Conservation (phyloP, 2,113 vertebrate species). For the Chloropsis hardwickii region DNA sequence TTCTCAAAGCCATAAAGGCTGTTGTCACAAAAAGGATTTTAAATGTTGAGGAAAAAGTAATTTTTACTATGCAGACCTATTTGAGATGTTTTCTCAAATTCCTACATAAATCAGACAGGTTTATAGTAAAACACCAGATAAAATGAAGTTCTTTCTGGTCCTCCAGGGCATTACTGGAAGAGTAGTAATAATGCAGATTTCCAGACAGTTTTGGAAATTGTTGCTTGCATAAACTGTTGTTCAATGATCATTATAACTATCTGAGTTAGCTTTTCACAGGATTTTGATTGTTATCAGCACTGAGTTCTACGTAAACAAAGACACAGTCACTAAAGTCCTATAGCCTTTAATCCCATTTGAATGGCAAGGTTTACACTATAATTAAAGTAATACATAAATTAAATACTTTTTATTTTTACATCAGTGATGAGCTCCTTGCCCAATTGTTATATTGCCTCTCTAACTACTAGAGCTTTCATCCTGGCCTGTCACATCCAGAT, state of each 20-base stretch:
- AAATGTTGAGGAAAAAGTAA: rapidly evolving
- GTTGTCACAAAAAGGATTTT: not conserved
- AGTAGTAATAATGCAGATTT: not conserved
- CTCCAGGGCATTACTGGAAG: not conserved
- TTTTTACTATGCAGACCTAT: not conserved
- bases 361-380: not conserved
- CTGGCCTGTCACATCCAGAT: not conserved
- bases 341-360: not conserved
- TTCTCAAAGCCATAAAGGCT: not conserved
- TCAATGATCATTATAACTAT: not conserved
- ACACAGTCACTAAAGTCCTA: not conserved
- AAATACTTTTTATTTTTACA: not conserved
- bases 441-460: not conserved
- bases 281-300: not conserved
- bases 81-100: not conserved
- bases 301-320: not conserved
- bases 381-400: not conserved
- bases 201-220: not conserved
- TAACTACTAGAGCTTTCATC: not conserved
- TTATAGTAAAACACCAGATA: not conserved
- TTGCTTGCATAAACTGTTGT: not conserved
- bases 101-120: not conserved
- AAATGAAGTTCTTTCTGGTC: not conserved
- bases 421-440: not conserved
- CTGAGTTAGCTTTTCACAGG: not conserved